These are phyloP conservation scores for Noctua fimbriata DNA, from an alignment of 2,888 invertebrate species.

Conservation along the genomic window DNA sequence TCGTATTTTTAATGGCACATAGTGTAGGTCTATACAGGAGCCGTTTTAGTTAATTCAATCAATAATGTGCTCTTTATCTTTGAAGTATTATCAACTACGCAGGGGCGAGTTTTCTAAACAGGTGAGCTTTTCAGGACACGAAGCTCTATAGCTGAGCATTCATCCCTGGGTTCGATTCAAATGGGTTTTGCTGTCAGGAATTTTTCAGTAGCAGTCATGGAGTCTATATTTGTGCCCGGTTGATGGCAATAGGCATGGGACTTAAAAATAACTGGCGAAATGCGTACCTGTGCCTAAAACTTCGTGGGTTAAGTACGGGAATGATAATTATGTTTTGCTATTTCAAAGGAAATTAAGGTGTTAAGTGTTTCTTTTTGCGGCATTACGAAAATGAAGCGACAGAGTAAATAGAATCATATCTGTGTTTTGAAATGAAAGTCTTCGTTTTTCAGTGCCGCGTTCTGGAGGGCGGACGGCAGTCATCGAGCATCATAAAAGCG, in stretches of 20 bases:
- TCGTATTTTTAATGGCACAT: neutral
- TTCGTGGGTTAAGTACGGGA: neutral
- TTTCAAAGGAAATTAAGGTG: neutral
- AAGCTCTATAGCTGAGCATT: neutral
- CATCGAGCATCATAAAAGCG: neutral
- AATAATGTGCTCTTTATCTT: neutral
- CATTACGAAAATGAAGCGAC: neutral
- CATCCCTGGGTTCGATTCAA: neutral
- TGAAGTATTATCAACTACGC: neutral
- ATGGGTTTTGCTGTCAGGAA: neutral
- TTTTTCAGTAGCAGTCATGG: neutral
- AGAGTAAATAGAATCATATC: neutral
- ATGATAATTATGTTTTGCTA: neutral
- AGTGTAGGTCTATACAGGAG: neutral
- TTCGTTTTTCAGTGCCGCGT: conserved; percentile 44
- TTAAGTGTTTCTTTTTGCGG: rapidly evolving
- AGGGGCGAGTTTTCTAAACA: neutral
- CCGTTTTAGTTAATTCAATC: neutral
- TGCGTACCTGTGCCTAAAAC: neutral
- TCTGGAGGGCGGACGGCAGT: neutral
- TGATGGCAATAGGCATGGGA: neutral
- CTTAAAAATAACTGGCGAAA: neutral
- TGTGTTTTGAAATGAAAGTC: conserved; percentile 10
- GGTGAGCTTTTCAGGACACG: conserved; percentile 1
- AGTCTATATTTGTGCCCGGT: neutral